These are phyloP conservation scores for Clarias pachynema DNA, from an alignment of 2,797 vertebrate species.

Conservation along the genomic window DNA sequence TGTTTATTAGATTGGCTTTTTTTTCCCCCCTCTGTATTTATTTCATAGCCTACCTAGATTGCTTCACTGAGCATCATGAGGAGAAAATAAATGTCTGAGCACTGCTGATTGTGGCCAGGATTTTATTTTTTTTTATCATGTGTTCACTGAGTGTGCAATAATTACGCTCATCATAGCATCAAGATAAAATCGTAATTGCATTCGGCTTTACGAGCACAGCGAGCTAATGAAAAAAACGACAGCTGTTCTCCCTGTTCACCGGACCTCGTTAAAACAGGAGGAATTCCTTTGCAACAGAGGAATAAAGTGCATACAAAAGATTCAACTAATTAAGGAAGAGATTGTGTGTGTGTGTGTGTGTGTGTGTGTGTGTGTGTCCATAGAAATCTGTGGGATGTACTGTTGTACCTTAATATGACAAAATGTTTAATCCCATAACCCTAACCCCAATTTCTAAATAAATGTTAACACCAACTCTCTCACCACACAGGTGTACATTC, in stretches of 20 bases:
- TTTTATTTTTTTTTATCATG: neutral
- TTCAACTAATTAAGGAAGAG: constrained; percentile 9
- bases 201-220: constrained; percentile 46
- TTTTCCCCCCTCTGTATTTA: neutral
- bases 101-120: constrained; percentile 13
- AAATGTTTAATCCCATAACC: neutral
- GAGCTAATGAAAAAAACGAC: constrained; percentile 51
- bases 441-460: neutral
- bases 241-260: constrained; percentile 51
- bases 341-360: too few species aligned
- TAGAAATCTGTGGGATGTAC: too few species aligned
- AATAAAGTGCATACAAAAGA: constrained; percentile 20
- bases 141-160: constrained; percentile 47
- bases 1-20: neutral
- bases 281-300: constrained; percentile 25
- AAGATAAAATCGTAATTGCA: constrained; percentile 54
- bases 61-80: constrained; percentile 23
- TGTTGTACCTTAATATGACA: neutral
- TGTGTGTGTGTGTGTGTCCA: too few species aligned
- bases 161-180: constrained; percentile 49
- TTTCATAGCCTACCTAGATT: neutral
- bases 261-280: constrained; percentile 37
- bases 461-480: neutral
- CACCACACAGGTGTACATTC: neutral
- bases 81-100: constrained; percentile 21